These are phyloP conservation scores for Rhorus exstirpatorius DNA, from an alignment of 2,888 invertebrate species.

Conservation along the genomic window DNA sequence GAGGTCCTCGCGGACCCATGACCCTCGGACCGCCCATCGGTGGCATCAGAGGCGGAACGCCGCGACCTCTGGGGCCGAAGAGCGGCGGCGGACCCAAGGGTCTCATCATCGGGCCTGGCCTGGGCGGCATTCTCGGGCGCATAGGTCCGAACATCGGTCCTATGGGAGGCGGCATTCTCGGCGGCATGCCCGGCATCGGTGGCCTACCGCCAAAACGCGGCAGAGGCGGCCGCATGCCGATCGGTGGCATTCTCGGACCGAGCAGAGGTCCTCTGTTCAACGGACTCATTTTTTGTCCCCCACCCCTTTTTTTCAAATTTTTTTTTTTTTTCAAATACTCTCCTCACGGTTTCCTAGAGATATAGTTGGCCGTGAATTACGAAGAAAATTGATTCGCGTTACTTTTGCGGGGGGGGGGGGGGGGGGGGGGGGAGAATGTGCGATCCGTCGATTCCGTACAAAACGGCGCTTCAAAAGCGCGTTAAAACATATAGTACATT, in stretches of 20 bases:
- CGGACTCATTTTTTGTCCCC: slow-evolving; percentile 78
- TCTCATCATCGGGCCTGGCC: slow-evolving; percentile 71
- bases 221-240: slow-evolving; percentile 77
- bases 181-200: slow-evolving; percentile 74
- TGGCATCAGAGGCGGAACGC: slow-evolving; percentile 76
- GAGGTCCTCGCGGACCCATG: slow-evolving; percentile 76
- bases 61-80: slow-evolving; percentile 75
- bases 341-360: too few relatives aligned
- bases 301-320: too few relatives aligned
- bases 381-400: too few relatives aligned
- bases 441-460: too few relatives aligned
- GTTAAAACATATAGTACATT: too few relatives aligned
- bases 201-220: slow-evolving; percentile 79
- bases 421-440: too few relatives aligned
- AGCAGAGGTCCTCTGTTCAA: slow-evolving; percentile 80
- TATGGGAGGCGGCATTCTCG: slow-evolving; percentile 75
- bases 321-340: too few relatives aligned
- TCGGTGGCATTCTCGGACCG: slow-evolving; percentile 78
- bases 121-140: slow-evolving; percentile 72
- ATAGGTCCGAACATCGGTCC: slow-evolving; percentile 73
- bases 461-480: too few relatives aligned
- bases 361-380: too few relatives aligned
- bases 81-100: slow-evolving; percentile 74
- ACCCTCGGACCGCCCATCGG: slow-evolving; percentile 78
- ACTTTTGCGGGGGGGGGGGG: too few relatives aligned